Evolutionary conservation across 2,888 invertebrate species (phyloP).

Genomic region (Buathra laborator): DNA sequence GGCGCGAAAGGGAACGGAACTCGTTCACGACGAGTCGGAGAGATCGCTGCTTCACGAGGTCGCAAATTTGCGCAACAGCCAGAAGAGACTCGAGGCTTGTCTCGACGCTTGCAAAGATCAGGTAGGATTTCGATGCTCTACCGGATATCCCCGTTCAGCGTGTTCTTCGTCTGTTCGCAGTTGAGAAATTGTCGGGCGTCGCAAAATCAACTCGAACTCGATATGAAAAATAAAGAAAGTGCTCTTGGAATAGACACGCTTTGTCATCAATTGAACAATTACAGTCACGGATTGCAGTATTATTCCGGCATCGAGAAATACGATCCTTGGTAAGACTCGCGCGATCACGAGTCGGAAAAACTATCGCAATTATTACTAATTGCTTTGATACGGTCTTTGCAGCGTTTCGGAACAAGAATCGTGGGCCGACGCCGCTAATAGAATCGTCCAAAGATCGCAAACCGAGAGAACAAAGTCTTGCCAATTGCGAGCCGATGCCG

Average conservation of each 20-base stretch:
- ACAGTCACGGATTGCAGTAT: slow-evolving; percentile 92
- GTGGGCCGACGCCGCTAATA: slow-evolving; percentile 94
- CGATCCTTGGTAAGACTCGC: slow-evolving; percentile 89
- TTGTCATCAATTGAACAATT: slow-evolving; percentile 94
- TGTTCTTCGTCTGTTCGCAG: slow-evolving; percentile 80
- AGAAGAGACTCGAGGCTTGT: slow-evolving; percentile 91
- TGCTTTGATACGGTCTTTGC: slow-evolving; percentile 64
- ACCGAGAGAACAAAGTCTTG: slow-evolving; percentile 92
- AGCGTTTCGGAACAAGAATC: slow-evolving; percentile 92
- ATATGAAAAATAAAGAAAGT: slow-evolving; percentile 95
- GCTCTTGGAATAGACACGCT: slow-evolving; percentile 94
- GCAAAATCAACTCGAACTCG: slow-evolving; percentile 95
- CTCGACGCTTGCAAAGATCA: slow-evolving; percentile 89
- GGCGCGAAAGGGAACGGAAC: slow-evolving; percentile 94
- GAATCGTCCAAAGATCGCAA: slow-evolving; percentile 92
- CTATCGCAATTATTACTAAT: neutral
- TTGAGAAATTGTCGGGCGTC: slow-evolving; percentile 92
- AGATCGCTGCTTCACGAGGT: slow-evolving; percentile 94
- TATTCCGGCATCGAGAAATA: slow-evolving; percentile 95
- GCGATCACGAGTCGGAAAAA: neutral
- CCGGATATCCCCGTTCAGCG: slow-evolving; percentile 2
- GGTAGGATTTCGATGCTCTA: slow-evolving; percentile 75
- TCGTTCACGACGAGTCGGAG: slow-evolving; percentile 96
- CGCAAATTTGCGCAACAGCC: slow-evolving; percentile 92
- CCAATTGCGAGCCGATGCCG: slow-evolving; percentile 92